Base-by-base conservation (phyloP, 2,113 vertebrate species). In the Puma concolor region DNA sequence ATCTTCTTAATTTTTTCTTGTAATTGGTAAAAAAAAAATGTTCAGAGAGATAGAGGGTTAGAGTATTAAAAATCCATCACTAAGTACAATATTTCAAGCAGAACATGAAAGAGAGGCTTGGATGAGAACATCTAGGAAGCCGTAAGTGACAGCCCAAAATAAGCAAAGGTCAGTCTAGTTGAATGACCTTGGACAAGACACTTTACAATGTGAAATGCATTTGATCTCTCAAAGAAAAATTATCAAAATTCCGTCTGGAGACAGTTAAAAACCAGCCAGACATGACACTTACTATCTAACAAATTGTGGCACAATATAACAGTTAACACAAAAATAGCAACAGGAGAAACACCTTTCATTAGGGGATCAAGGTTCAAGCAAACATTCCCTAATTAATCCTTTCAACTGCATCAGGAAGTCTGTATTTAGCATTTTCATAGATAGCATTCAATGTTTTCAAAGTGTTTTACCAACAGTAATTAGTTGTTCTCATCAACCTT, bases 401-500 rank as follows among this genome's bases (percentile, higher is more conserved):
- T 95, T 95, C 90, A 90, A 91, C 66, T 88, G 52, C 80, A 94
- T 85, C 80, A 67, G 60, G 71, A 82, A 95, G 41, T 95, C 91
- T 33, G 97, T 97, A 92, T 50, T 91, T 95, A 92, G 76, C 84
- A 94, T 97, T 98, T 97, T 92, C 91, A 64, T 64, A 92, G 92
- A 82, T 67, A 93, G n/a, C 44, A 77, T 33, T 96, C n/a, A 17
- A 57, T 90, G 52, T 95, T 97, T 90, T 98, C 91, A 93, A 88
- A 98, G 96, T 98, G 76, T 82, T 95, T 97, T 96, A 71, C 38
- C 93, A 96, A 96, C 41, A 90, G 29, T 92, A 97, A 94, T 96
- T 94, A 97, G 74, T 86, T 71, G 72, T 87, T 91, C 77, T 96
- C 83, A 96, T 90, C 57, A 82, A 50, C 57, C 64, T 66, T 84